Evolutionary conservation across 2,797 vertebrate species (phyloP).

Genomic region (Chaetodon trifasciatus): DNA sequence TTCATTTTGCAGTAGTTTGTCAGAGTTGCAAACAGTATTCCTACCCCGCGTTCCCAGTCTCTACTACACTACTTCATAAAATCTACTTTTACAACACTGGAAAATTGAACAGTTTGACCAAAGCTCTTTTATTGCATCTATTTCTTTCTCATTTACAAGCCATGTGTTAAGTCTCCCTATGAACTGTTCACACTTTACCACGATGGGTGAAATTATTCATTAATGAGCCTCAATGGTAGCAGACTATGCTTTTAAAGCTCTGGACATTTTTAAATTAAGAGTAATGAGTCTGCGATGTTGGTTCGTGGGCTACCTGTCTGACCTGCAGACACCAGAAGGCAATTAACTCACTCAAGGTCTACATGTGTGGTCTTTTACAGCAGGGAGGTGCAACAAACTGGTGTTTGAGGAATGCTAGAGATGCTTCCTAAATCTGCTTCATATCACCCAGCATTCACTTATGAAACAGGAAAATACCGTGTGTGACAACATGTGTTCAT

Average conservation of each 20-base stretch:
- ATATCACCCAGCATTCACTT: background rate
- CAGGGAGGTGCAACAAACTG: conserved; percentile 19
- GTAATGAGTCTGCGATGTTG: conserved; percentile 20
- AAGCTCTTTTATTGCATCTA: conserved; percentile 69
- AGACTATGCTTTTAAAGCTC: conserved; percentile 36
- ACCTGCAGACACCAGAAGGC: conserved; percentile 32
- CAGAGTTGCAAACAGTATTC: conserved; percentile 31
- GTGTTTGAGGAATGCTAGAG: conserved; percentile 15
- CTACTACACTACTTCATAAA: conserved; percentile 64
- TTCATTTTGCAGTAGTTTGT: conserved; percentile 32
- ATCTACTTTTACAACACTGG: conserved; percentile 65
- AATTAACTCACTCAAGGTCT: conserved; percentile 20
- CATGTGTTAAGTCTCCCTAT: conserved; percentile 54
- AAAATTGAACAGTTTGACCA: conserved; percentile 65
- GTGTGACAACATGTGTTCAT: conserved; percentile 52
- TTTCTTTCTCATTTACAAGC: conserved; percentile 65
- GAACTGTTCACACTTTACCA: conserved; percentile 59
- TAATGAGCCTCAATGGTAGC: conserved; percentile 52
- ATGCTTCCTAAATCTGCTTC: conserved; percentile 28
- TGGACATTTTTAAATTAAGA: conserved; percentile 33
- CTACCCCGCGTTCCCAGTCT: conserved; percentile 39
- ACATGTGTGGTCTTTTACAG: conserved; percentile 54
- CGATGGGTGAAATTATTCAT: conserved; percentile 59
- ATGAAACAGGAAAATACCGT: conserved; percentile 7
- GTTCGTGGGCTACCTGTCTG: conserved; percentile 29